Evolutionary conservation across 2,888 invertebrate genomes (phyloP).

Genomic region (Apeira syringaria): DNA sequence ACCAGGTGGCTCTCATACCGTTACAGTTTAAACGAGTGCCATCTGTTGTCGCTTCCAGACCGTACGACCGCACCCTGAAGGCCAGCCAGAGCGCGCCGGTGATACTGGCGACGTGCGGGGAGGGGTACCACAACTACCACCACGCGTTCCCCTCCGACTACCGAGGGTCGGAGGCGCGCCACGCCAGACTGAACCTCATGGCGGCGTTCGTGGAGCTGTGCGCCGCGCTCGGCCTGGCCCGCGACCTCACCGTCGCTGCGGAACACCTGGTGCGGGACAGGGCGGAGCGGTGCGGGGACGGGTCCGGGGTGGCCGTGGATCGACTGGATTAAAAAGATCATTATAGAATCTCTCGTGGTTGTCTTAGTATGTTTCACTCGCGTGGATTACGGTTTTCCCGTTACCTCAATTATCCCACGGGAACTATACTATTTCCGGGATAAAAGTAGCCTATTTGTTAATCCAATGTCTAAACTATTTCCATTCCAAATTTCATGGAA

Average conservation of each 20-base stretch:
- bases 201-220: not conserved
- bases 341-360: too few relatives aligned
- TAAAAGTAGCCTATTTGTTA: too few relatives aligned
- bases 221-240: slow-evolving; percentile 2
- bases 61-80: not conserved
- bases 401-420: too few relatives aligned
- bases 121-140: slow-evolving; percentile 7
- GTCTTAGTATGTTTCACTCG: too few relatives aligned
- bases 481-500: too few relatives aligned
- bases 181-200: not conserved
- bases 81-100: not conserved
- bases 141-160: slow-evolving; percentile 7
- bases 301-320: not conserved
- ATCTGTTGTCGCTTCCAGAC: too few relatives aligned
- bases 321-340: too few relatives aligned
- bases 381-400: too few relatives aligned
- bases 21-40: too few relatives aligned
- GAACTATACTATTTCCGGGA: too few relatives aligned
- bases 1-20: too few relatives aligned
- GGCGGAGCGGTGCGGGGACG: not conserved
- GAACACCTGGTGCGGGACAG: not conserved
- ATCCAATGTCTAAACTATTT: too few relatives aligned
- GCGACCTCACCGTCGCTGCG: not conserved
- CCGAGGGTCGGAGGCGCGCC: not conserved
- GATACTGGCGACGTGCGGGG: not conserved